A percentile compares a stretch with the other conserved stretches of the same genome.
Conservation (phyloP, 2,113 vertebrate species). For the Carassius auratus region DNA sequence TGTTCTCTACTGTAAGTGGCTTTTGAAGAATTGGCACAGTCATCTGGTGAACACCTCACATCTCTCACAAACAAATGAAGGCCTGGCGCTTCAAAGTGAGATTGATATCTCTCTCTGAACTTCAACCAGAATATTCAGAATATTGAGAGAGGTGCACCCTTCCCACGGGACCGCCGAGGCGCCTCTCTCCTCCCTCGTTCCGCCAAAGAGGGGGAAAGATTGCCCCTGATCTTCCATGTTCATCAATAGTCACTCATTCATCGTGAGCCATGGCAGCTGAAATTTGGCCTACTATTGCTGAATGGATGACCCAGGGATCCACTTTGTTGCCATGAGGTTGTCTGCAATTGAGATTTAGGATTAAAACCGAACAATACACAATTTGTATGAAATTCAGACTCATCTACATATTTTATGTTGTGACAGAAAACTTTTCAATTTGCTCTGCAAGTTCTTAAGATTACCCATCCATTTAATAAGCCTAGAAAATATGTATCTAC, state of each 20-base stretch:
- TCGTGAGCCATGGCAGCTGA: conserved; percentile 79
- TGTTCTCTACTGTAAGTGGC: conserved; percentile 77
- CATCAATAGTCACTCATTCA: conserved; percentile 83
- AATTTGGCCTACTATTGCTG: conserved; percentile 72
- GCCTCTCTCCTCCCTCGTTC: conserved; percentile 65
- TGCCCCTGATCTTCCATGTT: conserved; percentile 74
- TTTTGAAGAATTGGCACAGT: conserved; percentile 84
- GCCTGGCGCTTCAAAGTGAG: conserved; percentile 84
- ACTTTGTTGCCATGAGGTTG: conserved; percentile 71
- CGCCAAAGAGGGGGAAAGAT: conserved; percentile 65
- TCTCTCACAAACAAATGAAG: conserved; percentile 85
- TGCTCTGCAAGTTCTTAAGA: conserved; percentile 70
- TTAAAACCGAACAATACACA: conserved; percentile 80
- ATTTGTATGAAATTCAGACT: conserved; percentile 75
- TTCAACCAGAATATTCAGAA: conserved; percentile 86
- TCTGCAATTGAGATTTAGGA: conserved; percentile 78
- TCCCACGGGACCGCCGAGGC: conserved; percentile 72
- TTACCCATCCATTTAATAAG: conserved; percentile 76
- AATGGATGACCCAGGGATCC: conserved; percentile 74
- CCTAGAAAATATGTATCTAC: conserved; percentile 75
- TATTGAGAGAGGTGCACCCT: conserved; percentile 80
- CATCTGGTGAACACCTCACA: conserved; percentile 76
- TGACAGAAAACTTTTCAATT: conserved; percentile 80
- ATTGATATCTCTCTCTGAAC: conserved; percentile 88
- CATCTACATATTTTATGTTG: conserved; percentile 78